Evolutionary conservation across 2,888 invertebrate species (phyloP).

Genomic region (Eumacrocentrus americanus): DNA sequence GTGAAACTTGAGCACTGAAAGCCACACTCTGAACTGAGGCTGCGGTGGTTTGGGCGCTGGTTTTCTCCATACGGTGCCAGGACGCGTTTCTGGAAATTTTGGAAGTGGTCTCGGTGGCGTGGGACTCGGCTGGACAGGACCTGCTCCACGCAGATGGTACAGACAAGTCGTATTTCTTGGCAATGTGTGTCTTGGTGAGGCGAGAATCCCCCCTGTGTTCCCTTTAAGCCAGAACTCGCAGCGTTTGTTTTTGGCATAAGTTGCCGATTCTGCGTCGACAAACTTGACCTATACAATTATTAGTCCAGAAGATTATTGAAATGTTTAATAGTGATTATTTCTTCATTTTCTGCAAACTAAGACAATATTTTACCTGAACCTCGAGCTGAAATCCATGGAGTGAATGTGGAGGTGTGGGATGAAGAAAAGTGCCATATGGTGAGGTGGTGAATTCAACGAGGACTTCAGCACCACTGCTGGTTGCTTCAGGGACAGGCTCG

Average conservation of each 20-base stretch:
- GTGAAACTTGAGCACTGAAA: constrained; percentile 86
- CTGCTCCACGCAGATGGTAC: constrained; percentile 77
- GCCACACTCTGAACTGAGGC: constrained; percentile 81
- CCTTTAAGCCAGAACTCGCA: constrained; percentile 89
- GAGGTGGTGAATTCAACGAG: constrained; percentile 90
- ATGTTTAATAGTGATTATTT: too few relatives aligned
- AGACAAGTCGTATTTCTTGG: constrained; percentile 89
- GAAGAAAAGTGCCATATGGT: constrained; percentile 86
- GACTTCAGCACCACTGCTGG: constrained; percentile 86
- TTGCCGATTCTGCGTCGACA: constrained; percentile 82
- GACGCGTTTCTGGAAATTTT: constrained; percentile 58
- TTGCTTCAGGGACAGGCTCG: constrained; percentile 82
- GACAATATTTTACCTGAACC: constrained; percentile 78
- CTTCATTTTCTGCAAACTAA: too few relatives aligned
- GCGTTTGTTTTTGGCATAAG: constrained; percentile 83
- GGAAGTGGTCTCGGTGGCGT: constrained; percentile 60
- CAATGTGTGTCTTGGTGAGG: constrained; percentile 84
- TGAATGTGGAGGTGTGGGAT: constrained; percentile 77
- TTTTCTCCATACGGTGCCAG: constrained; percentile 62
- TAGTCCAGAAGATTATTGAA: too few relatives aligned
- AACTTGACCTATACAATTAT: constrained; percentile 80
- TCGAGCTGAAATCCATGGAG: constrained; percentile 89
- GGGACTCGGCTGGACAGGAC: constrained; percentile 66
- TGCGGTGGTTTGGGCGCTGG: constrained; percentile 66
- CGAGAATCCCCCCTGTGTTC: constrained; percentile 77